Percentiles rank a stretch among this genome's conserved stretches.
These are phyloP conservation scores for Uloborus diversus DNA, from an alignment of 1,140 invertebrate species.

Conservation along the genomic window DNA sequence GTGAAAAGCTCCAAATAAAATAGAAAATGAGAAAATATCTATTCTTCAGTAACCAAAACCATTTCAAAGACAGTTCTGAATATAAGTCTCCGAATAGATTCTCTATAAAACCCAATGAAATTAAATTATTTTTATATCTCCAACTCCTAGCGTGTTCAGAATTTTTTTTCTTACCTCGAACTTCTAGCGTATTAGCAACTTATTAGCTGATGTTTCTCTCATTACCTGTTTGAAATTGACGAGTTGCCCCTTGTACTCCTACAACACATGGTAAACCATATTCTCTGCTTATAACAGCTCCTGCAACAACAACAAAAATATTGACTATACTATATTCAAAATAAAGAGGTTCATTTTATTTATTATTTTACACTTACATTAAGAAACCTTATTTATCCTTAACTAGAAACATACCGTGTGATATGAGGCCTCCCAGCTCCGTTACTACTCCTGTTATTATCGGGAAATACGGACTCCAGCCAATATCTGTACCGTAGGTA, in stretches of 20 bases:
- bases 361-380: background rate
- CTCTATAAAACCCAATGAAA: too few relatives aligned
- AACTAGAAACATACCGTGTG: constrained; percentile 78
- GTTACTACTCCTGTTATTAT: constrained; percentile 82
- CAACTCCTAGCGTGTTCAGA: too few relatives aligned
- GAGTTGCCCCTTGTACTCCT: constrained; percentile 75
- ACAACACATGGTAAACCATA: constrained; percentile 86
- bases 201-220: too few relatives aligned
- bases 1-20: too few relatives aligned
- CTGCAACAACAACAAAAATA: constrained; percentile 64
- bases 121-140: too few relatives aligned
- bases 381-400: background rate
- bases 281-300: constrained; percentile 85
- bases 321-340: background rate
- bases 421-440: constrained; percentile 84
- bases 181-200: too few relatives aligned
- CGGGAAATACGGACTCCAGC: constrained; percentile 88
- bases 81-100: too few relatives aligned
- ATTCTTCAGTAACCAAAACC: too few relatives aligned
- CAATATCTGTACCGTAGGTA: constrained; percentile 81
- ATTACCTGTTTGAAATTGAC: constrained; percentile 74
- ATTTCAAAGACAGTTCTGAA: too few relatives aligned
- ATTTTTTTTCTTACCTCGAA: too few relatives aligned
- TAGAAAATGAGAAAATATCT: too few relatives aligned
- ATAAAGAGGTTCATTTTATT: background rate